Percentiles rank a stretch among this genome's conserved stretches.
Conservation (phyloP, 2,888 invertebrate species). For the Aricia artaxerxes region DNA sequence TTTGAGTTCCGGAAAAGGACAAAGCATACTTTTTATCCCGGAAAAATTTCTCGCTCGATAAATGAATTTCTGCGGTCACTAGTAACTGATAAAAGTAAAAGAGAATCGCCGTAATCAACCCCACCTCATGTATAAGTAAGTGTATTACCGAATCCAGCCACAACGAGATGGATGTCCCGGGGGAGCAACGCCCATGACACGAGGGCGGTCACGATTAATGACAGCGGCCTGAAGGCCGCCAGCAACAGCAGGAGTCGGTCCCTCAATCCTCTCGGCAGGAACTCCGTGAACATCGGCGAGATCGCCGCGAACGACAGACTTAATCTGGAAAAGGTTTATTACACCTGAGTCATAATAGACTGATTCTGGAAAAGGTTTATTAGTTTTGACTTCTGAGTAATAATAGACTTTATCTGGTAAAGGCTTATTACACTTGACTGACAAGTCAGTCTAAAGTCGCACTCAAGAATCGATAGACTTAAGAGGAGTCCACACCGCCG, state of each 20-base stretch:
- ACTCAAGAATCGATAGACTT: no score
- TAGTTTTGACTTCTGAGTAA: no score
- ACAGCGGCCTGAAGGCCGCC: conserved; percentile 11
- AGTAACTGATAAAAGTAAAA: no score
- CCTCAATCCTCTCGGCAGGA: not conserved
- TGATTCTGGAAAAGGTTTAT: not conserved
- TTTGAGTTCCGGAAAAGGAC: not conserved
- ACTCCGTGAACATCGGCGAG: conserved; percentile 3
- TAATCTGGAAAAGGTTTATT: conserved; percentile 1
- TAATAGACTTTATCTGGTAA: no score
- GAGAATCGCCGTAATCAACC: not conserved
- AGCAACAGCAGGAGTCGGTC: conserved; percentile 14
- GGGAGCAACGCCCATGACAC: conserved; percentile 18
- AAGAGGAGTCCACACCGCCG: no score
- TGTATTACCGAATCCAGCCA: conserved; percentile 6
- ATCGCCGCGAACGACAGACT: not conserved
- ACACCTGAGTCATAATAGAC: not conserved
- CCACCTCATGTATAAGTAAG: not conserved
- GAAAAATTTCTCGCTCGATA: no score
- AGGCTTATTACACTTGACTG: no score
- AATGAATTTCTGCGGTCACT: no score
- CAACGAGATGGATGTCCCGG: not conserved
- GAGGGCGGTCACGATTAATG: conserved; percentile 19
- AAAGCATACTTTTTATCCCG: not conserved
- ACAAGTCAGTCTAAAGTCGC: no score